These are phyloP conservation scores for Diadumene lineata DNA, from an alignment of 92 coral and sea anemone species.

Conservation along the genomic window DNA sequence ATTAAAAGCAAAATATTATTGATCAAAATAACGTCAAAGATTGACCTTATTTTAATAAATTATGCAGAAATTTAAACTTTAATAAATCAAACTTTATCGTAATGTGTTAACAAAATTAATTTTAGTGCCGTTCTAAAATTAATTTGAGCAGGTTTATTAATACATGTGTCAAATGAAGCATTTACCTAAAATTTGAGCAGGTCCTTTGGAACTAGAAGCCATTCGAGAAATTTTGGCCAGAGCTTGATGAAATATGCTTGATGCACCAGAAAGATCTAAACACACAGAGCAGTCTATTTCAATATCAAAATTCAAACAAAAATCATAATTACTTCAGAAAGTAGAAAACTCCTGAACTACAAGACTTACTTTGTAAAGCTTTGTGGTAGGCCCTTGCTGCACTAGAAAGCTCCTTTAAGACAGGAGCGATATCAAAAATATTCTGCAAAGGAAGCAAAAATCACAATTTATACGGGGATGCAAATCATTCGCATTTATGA, in stretches of 20 bases:
- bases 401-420: slow-evolving; percentile 73
- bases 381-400: slow-evolving; percentile 85
- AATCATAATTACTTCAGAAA: not conserved
- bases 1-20: not conserved
- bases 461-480: too few species aligned
- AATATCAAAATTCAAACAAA: slow-evolving; percentile 14
- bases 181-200: slow-evolving; percentile 73
- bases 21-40: not conserved
- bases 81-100: not conserved
- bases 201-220: slow-evolving; percentile 74
- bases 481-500: too few species aligned
- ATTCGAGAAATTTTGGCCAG: slow-evolving; percentile 76
- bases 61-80: not conserved
- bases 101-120: not conserved
- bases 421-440: slow-evolving; percentile 79
- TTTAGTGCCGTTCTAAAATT: not conserved
- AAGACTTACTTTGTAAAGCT: slow-evolving; percentile 83
- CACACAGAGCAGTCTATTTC: slow-evolving; percentile 17
- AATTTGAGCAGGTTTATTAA: not conserved
- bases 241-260: slow-evolving; percentile 69
- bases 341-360: not conserved
- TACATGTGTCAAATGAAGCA: too few species aligned
- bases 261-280: slow-evolving; percentile 67
- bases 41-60: not conserved
- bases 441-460: slow-evolving; percentile 49